A percentile compares a stretch with the other conserved stretches of the same genome.
Conservation (phyloP, 2,888 invertebrate species). For the Choristoneura rosaceana region DNA sequence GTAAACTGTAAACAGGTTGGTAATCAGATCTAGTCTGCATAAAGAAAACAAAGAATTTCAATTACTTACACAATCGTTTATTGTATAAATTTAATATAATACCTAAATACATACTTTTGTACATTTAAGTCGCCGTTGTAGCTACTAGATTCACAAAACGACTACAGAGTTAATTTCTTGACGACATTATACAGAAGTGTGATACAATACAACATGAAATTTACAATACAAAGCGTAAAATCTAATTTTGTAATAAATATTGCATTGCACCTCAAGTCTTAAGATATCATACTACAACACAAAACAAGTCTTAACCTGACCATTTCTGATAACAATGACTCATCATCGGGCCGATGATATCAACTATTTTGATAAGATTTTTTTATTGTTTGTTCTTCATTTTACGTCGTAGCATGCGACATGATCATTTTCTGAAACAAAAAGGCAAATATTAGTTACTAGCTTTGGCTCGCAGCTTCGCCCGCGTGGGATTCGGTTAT, state of each 20-base stretch:
- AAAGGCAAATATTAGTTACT: background rate
- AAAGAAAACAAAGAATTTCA: background rate
- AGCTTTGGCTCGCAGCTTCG: too few species aligned
- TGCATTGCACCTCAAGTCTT: background rate
- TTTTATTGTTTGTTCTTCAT: background rate
- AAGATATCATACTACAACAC: background rate
- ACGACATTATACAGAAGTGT: too few species aligned
- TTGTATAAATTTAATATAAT: background rate
- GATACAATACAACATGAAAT: too few species aligned
- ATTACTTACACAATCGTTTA: background rate
- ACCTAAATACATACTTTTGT: background rate
- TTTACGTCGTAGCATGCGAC: conserved; percentile 75
- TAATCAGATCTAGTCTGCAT: background rate
- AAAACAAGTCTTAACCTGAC: background rate
- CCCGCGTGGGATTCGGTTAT: too few species aligned
- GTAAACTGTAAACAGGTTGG: background rate
- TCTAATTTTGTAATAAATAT: background rate
- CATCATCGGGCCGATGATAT: background rate
- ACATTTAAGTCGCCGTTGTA: background rate
- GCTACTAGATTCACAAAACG: background rate
- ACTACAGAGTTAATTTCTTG: background rate
- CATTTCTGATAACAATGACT: background rate
- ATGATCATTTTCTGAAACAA: conserved; percentile 85
- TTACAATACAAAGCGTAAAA: too few species aligned
- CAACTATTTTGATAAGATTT: background rate